phyloP scores from a whole-genome alignment of 30 jellyfish, hydroid and myxozoan genomes.

The Turritopsis rubra region DNA sequence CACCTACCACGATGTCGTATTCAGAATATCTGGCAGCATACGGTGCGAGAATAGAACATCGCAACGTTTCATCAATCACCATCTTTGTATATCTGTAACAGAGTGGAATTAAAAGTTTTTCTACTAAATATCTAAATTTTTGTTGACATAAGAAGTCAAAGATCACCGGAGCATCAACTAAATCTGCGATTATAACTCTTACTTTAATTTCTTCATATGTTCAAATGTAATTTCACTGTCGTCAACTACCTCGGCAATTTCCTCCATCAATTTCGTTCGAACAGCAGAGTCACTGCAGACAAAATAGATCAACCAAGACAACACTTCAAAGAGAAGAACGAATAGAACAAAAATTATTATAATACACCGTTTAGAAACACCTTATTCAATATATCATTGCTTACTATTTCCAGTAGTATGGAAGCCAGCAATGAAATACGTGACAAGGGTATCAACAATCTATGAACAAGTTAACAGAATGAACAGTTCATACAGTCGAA shows the following conservation, averaged over 20 bases:
- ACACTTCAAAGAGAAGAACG: conserved; percentile 25
- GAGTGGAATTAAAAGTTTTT: background rate
- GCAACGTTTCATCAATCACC: conserved; percentile 60
- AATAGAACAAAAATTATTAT: background rate
- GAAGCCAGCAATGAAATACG: background rate
- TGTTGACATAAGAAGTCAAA: too few relatives aligned
- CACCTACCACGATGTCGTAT: conserved; percentile 59
- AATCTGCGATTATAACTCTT: background rate
- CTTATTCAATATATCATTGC: background rate
- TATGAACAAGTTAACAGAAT: background rate
- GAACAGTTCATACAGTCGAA: background rate
- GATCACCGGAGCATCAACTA: too few relatives aligned
- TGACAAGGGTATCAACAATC: background rate
- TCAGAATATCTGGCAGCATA: conserved; percentile 85
- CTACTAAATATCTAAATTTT: too few relatives aligned
- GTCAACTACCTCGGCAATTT: conserved; percentile 35
- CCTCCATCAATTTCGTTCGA: conserved; percentile 47
- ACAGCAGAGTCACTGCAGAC: conserved; percentile 56
- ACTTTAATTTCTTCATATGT: conserved; percentile 36
- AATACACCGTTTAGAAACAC: background rate
- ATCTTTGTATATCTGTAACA: conserved; percentile 53
- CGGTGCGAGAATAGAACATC: conserved; percentile 79
- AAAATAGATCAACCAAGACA: conserved; percentile 65
- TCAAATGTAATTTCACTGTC: conserved; percentile 49
- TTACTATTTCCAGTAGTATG: background rate